A percentile compares a stretch with the other conserved stretches of the same genome.
These are phyloP conservation scores for Todus mexicanus DNA, from an alignment of 2,797 vertebrate species.

Conservation along the genomic window DNA sequence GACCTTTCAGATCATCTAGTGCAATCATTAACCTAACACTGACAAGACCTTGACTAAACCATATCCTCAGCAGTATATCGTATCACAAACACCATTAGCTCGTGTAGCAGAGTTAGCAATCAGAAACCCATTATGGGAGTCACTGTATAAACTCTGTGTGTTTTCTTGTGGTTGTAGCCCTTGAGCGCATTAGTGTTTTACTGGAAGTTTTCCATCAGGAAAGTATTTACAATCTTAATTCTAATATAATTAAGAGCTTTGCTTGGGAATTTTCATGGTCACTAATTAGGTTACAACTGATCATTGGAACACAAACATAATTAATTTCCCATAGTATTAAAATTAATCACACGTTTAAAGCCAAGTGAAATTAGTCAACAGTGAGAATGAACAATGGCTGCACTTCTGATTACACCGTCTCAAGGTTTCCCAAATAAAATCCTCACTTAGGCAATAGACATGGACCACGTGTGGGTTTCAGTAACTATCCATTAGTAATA, in stretches of 20 bases:
- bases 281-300: conserved; percentile 29
- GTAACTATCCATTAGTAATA: not conserved
- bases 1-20: no score
- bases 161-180: not conserved
- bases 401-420: not conserved
- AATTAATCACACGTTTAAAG: conserved; percentile 21
- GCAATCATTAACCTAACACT: no score
- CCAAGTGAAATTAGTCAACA: conserved; percentile 4
- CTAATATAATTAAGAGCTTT: conserved; percentile 4
- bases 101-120: not conserved
- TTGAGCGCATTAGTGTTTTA: not conserved
- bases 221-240: conserved; percentile 34
- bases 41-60: no score
- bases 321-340: conserved; percentile 25
- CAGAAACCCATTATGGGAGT: not conserved
- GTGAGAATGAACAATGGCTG: not conserved
- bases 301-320: conserved; percentile 14
- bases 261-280: not conserved
- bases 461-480: not conserved
- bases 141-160: not conserved
- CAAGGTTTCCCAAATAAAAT: not conserved
- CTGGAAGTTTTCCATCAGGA: not conserved
- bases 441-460: not conserved
- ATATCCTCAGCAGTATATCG: no score
- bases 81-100: not conserved